phyloP scores from a whole-genome alignment of 2,113 vertebrate species.

The Capreolus pygargus region DNA sequence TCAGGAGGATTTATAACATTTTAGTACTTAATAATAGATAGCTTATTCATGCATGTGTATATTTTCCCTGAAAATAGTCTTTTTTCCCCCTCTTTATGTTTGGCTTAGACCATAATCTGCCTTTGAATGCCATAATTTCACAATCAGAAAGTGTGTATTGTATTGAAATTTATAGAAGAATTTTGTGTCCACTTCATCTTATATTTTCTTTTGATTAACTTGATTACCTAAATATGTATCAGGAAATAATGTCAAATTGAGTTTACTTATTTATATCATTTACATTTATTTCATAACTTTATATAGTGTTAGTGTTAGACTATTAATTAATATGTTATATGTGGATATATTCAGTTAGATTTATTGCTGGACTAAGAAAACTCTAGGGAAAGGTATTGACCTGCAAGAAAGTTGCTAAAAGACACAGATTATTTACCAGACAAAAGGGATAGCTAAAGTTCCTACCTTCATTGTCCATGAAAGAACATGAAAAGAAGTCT shows the following conservation, averaged over 20 bases:
- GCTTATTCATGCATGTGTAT: background rate
- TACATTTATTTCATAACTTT: background rate
- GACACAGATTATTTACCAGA: background rate
- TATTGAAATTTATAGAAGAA: background rate
- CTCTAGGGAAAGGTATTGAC: background rate
- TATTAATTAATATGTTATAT: background rate
- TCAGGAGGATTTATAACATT: background rate
- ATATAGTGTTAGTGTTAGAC: background rate
- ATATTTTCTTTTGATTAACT: background rate
- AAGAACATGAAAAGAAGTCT: background rate
- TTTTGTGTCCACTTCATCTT: background rate
- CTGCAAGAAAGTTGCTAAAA: background rate
- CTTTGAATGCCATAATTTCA: background rate
- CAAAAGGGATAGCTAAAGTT: background rate
- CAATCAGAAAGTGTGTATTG: background rate
- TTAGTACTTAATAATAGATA: slow-evolving; percentile 29
- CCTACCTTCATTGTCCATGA: background rate
- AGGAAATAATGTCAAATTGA: background rate
- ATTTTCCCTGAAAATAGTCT: background rate
- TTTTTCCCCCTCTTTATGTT: background rate
- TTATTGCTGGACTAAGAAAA: background rate
- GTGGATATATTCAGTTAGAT: background rate
- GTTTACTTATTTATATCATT: background rate
- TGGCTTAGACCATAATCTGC: background rate
- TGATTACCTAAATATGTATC: background rate